phyloP scores from a whole-genome alignment of 2,113 vertebrate genomes.

The Helogale parvula region DNA sequence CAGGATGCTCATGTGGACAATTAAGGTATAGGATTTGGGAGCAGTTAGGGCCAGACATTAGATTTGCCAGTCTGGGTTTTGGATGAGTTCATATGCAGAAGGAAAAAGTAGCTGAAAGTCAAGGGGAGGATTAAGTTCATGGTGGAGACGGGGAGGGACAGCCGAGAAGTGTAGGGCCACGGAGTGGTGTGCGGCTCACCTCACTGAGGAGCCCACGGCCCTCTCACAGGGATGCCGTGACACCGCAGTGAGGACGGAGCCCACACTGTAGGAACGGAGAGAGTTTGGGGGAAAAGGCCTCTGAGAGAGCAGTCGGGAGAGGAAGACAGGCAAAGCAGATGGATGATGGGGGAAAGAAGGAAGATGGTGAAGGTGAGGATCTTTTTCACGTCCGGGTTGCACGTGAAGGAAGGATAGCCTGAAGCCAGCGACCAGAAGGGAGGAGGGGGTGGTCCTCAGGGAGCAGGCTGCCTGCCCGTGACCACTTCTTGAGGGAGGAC shows the following conservation, averaged over 20 bases:
- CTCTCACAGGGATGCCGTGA: background rate
- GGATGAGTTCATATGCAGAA: background rate
- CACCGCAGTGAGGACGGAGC: background rate
- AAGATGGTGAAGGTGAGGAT: background rate
- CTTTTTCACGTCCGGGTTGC: background rate
- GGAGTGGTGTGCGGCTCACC: background rate
- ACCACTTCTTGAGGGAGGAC: background rate
- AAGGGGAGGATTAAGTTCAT: background rate
- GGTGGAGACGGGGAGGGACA: background rate
- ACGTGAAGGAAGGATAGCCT: background rate
- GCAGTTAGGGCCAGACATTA: background rate
- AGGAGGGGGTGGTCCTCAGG: accelerated
- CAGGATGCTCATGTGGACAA: background rate
- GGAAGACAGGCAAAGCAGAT: background rate
- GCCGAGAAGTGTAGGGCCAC: background rate
- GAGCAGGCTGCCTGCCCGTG: background rate
- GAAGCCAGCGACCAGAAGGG: background rate
- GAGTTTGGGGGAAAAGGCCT: background rate
- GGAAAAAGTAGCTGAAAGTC: background rate
- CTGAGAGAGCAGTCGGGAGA: background rate
- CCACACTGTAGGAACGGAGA: too few species aligned
- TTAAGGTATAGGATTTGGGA: background rate
- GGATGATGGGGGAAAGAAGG: background rate
- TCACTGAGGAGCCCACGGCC: accelerated
- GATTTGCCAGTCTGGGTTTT: background rate